Evolutionary conservation across 2,888 invertebrate species (phyloP), one percentile per base, ranked within the genome.

Genomic region (Diplolepis rosae): DNA sequence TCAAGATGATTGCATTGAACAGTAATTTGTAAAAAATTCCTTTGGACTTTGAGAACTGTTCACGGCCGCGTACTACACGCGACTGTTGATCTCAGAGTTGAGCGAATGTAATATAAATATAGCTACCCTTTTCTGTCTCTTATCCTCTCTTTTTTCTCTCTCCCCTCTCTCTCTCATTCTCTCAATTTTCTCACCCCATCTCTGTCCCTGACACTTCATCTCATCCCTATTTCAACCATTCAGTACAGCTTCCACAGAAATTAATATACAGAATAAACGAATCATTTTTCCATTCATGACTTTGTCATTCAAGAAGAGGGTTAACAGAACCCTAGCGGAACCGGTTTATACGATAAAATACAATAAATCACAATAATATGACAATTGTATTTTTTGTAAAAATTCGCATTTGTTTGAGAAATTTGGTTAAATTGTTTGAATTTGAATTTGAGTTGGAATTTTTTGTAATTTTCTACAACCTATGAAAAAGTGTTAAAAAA

Each of bases 41-140:
- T 3, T 1, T 2, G 2, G 4, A 54, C 9, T 30, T 22, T 32
- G 11, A 39, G 71, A 65, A 69, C 72, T 75, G 78, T 54, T 75
- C 78, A 73, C 74, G 76, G 78, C 79, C 83, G 82, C 83, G 84
- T 78, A 80, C 82, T 77, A 80, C 83, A 83, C 82, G 84, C 85
- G 84, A 86, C 86, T 86, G 85, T 82, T 79, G 76, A 78, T 74
- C 73, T 76, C 74, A 73, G 73, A 52, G 68, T 52, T 32, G 39
- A 61, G 65, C 56, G 42, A 30, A 32, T 77, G 77, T 77, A 71
- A 75, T 76, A 75, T 76, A 76, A 76, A 18, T 45, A 45, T 45
- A 18, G n/a, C n/a, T 54, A 30, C 18, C 52, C 15, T 30, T 54
- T 6, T 28, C 28, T 52, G 7, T 28, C n/a, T 61, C 32, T 45